These are phyloP conservation scores for Luidia sarsii DNA, from an alignment of 53 echinoderm and acorn worm species.

Conservation along the genomic window DNA sequence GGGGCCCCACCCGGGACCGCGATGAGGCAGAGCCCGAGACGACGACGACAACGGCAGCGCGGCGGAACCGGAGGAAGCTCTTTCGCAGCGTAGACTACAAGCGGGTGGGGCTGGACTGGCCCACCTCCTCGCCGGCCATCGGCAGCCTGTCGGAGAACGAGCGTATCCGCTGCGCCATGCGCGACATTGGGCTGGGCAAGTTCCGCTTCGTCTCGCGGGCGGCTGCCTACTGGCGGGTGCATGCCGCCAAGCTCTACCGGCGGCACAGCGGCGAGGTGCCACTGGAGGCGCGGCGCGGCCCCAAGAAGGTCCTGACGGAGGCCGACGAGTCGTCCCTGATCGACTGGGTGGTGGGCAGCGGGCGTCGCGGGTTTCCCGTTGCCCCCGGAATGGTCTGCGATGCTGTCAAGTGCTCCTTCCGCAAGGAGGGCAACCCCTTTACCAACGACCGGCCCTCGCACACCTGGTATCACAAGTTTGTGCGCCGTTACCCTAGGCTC, in stretches of 20 bases:
- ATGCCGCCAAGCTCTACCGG: constrained; percentile 65
- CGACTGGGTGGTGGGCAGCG: constrained; percentile 62
- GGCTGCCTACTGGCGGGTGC: constrained; percentile 64
- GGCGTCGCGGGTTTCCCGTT: constrained; percentile 61
- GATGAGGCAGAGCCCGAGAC: neutral
- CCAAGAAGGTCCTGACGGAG: constrained; percentile 49
- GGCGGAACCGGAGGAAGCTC: neutral
- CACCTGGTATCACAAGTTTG: constrained; percentile 67
- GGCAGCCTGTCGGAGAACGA: constrained; percentile 57
- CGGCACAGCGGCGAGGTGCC: constrained; percentile 57
- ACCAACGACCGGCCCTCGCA: constrained; percentile 64
- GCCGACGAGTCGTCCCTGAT: constrained; percentile 57
- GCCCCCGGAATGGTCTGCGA: constrained; percentile 65
- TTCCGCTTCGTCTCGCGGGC: constrained; percentile 48
- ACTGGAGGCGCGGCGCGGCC: constrained; percentile 51
- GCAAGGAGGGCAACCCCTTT: constrained; percentile 65
- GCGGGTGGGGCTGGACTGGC: constrained; percentile 38
- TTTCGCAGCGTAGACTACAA: constrained; percentile 23
- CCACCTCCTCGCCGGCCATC: constrained; percentile 29
- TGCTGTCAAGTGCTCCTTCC: constrained; percentile 59
- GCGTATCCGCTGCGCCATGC: constrained; percentile 58
- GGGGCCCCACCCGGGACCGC: neutral
- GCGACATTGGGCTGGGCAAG: constrained; percentile 40
- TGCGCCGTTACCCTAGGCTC: constrained; percentile 59
- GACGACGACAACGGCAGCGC: constrained; percentile 14